These are phyloP conservation scores for Pygmarrhopalites habei DNA, from an alignment of 1,140 invertebrate genomes.

Conservation along the genomic window DNA sequence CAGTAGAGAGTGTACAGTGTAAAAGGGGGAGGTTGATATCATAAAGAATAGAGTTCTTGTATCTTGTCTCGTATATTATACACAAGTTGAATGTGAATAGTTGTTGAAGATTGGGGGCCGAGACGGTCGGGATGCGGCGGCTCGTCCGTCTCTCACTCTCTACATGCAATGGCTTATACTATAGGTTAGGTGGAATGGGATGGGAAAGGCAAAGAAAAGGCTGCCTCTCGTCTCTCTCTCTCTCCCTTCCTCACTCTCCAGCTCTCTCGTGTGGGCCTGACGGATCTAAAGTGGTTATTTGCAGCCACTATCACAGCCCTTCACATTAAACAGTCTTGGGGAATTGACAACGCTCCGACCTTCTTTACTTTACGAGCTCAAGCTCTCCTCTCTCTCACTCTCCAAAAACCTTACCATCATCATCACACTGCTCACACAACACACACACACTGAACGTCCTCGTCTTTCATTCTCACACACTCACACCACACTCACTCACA, in stretches of 20 bases:
- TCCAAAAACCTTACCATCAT: neutral
- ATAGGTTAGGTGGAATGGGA: slow-evolving; percentile 25
- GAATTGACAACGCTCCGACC: slow-evolving; percentile 35
- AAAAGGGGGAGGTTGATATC: too few species aligned
- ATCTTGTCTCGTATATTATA: slow-evolving; percentile 9
- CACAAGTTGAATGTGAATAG: slow-evolving; percentile 13
- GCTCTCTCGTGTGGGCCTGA: slow-evolving; percentile 31
- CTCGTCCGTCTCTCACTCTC: slow-evolving; percentile 17
- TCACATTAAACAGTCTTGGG: slow-evolving; percentile 36
- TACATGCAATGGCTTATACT: neutral
- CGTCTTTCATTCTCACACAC: neutral
- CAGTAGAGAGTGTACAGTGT: too few species aligned
- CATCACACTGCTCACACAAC: neutral
- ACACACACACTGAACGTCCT: neutral
- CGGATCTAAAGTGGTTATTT: slow-evolving; percentile 39
- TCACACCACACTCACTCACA: neutral
- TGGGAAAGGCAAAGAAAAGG: slow-evolving; percentile 9
- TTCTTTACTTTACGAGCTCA: slow-evolving; percentile 16
- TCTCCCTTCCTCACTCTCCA: slow-evolving; percentile 1
- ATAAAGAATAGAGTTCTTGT: slow-evolving; percentile 7
- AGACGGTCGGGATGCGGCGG: slow-evolving; percentile 23
- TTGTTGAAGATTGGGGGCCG: slow-evolving; percentile 15
- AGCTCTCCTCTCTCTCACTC: neutral
- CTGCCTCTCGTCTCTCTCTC: slow-evolving; percentile 1
- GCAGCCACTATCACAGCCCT: slow-evolving; percentile 36